These are phyloP conservation scores for Lagenorhynchus albirostris DNA, from an alignment of 2,113 vertebrate species.

Conservation along the genomic window DNA sequence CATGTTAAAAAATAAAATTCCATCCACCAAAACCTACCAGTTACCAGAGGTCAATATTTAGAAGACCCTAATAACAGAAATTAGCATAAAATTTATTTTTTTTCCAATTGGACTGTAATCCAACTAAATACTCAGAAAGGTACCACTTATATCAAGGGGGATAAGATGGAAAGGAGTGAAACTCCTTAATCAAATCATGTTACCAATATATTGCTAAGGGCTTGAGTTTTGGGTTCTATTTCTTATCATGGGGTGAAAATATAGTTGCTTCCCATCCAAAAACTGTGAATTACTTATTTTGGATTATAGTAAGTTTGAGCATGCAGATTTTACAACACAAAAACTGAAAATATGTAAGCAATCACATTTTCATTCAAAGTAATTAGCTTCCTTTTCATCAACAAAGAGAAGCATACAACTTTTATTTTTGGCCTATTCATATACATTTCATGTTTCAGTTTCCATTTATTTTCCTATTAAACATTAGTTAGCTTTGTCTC, in stretches of 20 bases:
- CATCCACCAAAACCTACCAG: slow-evolving; percentile 40
- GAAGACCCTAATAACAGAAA: slow-evolving; percentile 6
- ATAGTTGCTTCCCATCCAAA: background rate
- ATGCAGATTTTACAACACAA: slow-evolving; percentile 32
- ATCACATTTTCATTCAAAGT: slow-evolving; percentile 22
- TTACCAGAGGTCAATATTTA: slow-evolving; percentile 41
- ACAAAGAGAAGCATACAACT: background rate
- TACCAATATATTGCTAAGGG: background rate
- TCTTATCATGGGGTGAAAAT: background rate
- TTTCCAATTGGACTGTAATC: background rate
- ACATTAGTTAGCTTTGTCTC: background rate
- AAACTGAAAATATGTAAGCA: background rate
- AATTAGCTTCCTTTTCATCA: slow-evolving; percentile 40
- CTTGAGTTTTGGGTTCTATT: slow-evolving; percentile 9
- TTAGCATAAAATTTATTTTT: background rate
- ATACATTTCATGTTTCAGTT: slow-evolving; percentile 16
- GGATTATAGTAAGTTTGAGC: background rate
- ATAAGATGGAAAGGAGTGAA: background rate
- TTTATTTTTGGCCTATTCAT: background rate
- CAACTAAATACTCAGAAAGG: slow-evolving; percentile 29
- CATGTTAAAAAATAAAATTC: slow-evolving; percentile 62
- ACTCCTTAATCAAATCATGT: slow-evolving; percentile 20
- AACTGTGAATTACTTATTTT: slow-evolving; percentile 38
- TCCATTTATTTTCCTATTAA: slow-evolving; percentile 36
- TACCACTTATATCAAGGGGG: background rate